Percentiles rank a stretch among this genome's conserved stretches.
phyloP scores from a whole-genome alignment of 2,113 vertebrate species.

The Gymnorhina tibicen region DNA sequence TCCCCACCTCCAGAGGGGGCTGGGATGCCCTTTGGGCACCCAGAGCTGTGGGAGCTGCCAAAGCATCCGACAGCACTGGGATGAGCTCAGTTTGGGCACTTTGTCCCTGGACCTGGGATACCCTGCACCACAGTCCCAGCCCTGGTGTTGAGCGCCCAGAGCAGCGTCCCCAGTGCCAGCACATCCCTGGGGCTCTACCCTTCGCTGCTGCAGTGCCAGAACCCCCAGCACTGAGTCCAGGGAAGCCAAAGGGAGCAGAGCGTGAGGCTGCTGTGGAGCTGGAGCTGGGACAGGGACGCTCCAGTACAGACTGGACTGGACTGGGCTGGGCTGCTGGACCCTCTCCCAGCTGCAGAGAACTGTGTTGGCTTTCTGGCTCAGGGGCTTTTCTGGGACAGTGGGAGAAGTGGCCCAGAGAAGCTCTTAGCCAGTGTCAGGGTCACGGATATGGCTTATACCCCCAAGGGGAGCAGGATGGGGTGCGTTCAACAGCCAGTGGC shows the following conservation, averaged over 20 bases:
- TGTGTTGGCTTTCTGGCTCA: not conserved
- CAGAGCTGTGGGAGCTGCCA: not conserved
- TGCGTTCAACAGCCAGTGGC: not conserved
- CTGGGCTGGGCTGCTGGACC: not conserved
- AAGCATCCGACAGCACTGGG: fast-evolving
- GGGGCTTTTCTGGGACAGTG: not conserved
- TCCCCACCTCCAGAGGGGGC: not conserved
- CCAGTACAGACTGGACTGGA: not conserved
- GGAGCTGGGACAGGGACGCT: not conserved
- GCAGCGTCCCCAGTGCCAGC: fast-evolving
- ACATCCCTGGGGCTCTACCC: not conserved
- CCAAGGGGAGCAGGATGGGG: fast-evolving
- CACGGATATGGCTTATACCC: slow-evolving; percentile 8
- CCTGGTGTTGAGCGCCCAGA: not conserved
- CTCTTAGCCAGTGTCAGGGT: not conserved
- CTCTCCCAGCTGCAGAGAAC: not conserved
- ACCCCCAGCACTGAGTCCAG: not conserved
- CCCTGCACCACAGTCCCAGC: not conserved
- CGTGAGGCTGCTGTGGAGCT: fast-evolving
- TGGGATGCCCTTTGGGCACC: not conserved
- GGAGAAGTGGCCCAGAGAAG: not conserved
- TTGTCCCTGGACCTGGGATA: not conserved
- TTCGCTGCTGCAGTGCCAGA: fast-evolving
- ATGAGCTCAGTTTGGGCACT: not conserved
- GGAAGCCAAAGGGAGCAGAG: not conserved